Percentiles rank a stretch among this genome's conserved stretches.
Conservation (phyloP, 2,113 vertebrate genomes). For the Stegostoma tigrinum region DNA sequence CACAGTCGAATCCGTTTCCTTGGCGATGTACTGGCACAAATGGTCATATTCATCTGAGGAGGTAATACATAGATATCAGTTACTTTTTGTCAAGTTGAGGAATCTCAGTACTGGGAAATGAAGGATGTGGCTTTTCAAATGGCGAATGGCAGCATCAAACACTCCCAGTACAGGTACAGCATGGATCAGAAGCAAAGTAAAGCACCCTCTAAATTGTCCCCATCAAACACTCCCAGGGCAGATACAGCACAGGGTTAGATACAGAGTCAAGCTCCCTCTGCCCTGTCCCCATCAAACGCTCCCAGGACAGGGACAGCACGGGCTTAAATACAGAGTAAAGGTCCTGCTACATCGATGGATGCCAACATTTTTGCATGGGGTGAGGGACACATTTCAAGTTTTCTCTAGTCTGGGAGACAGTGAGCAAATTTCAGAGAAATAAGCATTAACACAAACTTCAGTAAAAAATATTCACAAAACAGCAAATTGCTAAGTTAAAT, state of each 20-base stretch:
- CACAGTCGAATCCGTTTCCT: slow-evolving; percentile 64
- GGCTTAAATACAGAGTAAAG: not conserved
- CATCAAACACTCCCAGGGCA: not conserved
- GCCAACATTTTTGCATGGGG: too few species aligned
- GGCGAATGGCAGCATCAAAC: not conserved
- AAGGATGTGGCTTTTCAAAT: not conserved
- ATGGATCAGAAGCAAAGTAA: not conserved
- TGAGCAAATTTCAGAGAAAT: too few species aligned
- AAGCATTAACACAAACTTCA: too few species aligned
- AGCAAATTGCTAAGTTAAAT: too few species aligned
- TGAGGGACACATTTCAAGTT: too few species aligned
- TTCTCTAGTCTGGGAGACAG: too few species aligned
- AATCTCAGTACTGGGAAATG: not conserved
- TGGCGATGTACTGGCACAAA: slow-evolving; percentile 62
- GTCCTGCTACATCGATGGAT: too few species aligned
- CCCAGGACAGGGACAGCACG: not conserved
- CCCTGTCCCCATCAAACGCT: not conserved
- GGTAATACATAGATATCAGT: not conserved
- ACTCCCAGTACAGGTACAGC: not conserved
- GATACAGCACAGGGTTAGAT: not conserved
- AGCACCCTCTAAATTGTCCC: not conserved
- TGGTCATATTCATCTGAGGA: slow-evolving; percentile 59
- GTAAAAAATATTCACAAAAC: too few species aligned
- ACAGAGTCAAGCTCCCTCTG: not conserved
- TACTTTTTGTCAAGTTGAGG: not conserved